These are phyloP conservation scores for Neodiprion virginianus DNA, from an alignment of 1,140 invertebrate species.

Conservation along the genomic window DNA sequence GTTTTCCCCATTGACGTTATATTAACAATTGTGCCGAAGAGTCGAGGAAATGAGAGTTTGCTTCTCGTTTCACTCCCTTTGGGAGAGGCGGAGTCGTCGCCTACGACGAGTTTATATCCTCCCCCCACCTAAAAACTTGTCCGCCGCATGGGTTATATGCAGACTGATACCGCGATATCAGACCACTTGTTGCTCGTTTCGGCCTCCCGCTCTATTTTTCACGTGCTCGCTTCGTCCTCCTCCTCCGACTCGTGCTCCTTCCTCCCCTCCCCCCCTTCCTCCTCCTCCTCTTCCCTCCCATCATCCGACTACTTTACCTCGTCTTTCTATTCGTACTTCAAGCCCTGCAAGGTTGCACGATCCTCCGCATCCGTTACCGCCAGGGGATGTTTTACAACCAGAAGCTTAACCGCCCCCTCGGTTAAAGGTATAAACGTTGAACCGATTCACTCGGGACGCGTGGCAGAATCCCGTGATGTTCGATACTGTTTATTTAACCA, in stretches of 20 bases:
- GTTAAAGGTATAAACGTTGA: no score
- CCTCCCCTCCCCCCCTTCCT: neutral
- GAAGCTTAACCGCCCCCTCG: no score
- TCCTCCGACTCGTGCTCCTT: neutral
- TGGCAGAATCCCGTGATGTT: neutral
- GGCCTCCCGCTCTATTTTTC: constrained; percentile 33
- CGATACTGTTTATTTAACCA: neutral
- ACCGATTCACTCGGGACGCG: neutral
- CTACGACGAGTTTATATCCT: constrained; percentile 28
- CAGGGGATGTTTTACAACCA: no score
- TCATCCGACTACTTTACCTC: neutral
- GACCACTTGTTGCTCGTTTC: constrained; percentile 58
- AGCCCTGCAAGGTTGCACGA: no score
- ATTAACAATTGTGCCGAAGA: no score
- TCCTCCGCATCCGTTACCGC: no score
- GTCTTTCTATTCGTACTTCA: neutral
- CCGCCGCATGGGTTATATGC: constrained; percentile 12
- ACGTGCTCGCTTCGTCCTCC: constrained; percentile 35
- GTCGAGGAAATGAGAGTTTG: no score
- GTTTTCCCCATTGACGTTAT: no score
- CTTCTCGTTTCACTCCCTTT: constrained; percentile 32
- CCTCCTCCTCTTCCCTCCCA: neutral
- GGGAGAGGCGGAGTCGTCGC: constrained; percentile 45
- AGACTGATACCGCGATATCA: constrained; percentile 61
- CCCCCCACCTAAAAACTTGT: constrained; percentile 30